Percentiles rank a stretch among this genome's conserved stretches.
These are phyloP conservation scores for Tonatia bakeri DNA, from an alignment of 2,113 vertebrate genomes.

Conservation along the genomic window DNA sequence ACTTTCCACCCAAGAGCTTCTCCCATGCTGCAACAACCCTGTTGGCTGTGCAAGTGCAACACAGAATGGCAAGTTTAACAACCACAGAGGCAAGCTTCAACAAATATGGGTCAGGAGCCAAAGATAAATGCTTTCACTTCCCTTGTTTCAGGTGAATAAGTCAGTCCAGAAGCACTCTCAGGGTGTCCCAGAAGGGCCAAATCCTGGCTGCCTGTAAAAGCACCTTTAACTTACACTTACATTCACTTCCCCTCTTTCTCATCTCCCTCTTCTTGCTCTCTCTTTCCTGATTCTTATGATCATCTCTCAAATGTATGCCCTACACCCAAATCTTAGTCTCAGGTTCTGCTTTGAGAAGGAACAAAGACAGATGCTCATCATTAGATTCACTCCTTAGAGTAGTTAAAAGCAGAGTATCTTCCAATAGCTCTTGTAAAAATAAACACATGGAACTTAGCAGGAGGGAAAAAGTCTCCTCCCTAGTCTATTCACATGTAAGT, in stretches of 20 bases:
- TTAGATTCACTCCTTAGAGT: not conserved
- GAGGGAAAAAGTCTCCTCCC: not conserved
- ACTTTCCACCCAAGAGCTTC: not conserved
- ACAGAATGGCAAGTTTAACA: not conserved
- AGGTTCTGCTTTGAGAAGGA: slow-evolving; percentile 26
- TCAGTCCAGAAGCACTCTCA: not conserved
- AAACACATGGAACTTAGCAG: not conserved
- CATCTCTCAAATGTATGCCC: not conserved
- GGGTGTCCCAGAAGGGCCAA: not conserved
- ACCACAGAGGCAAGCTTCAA: not conserved
- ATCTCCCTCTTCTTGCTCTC: not conserved
- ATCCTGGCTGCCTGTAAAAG: not conserved
- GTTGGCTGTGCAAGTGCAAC: not conserved
- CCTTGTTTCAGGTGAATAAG: not conserved
- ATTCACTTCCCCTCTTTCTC: not conserved
- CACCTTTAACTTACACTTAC: not conserved
- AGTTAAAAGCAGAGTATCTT: slow-evolving; percentile 35
- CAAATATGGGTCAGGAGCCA: not conserved
- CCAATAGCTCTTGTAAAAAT: slow-evolving; percentile 22
- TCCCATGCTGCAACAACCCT: not conserved
- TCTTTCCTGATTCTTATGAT: not conserved
- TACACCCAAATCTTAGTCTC: not conserved
- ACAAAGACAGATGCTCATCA: not conserved
- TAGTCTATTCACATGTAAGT: not conserved
- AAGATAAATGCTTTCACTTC: not conserved